Conservation (phyloP, 2,888 invertebrate genomes). For the Laothoe populi region DNA sequence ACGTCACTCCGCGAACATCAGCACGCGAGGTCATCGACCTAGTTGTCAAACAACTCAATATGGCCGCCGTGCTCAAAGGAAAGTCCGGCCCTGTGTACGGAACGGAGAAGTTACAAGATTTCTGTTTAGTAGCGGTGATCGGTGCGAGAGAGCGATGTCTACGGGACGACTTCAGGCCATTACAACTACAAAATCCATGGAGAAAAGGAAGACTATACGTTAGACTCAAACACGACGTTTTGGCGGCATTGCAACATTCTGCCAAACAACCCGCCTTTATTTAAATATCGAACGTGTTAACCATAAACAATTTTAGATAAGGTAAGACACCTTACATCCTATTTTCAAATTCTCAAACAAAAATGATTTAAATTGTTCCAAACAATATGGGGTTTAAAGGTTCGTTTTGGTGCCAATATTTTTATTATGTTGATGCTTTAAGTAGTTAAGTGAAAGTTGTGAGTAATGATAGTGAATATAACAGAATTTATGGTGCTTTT, state of each 20-base stretch:
- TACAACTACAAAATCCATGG: slow-evolving; percentile 98
- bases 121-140: slow-evolving; percentile 97
- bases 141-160: slow-evolving; percentile 97
- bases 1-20: slow-evolving; percentile 96
- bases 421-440: slow-evolving; percentile 76
- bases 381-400: not conserved
- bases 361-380: slow-evolving; percentile 2
- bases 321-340: slow-evolving; percentile 2
- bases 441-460: slow-evolving; percentile 76
- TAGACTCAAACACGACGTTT: slow-evolving; percentile 94
- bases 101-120: slow-evolving; percentile 92
- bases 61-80: slow-evolving; percentile 94
- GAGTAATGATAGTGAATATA: slow-evolving; percentile 68
- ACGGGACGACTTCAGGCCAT: slow-evolving; percentile 96
- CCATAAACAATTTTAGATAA: slow-evolving; percentile 23
- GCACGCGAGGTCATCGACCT: slow-evolving; percentile 97
- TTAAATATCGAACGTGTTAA: slow-evolving; percentile 51
- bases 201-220: slow-evolving; percentile 97
- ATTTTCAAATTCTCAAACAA: slow-evolving; percentile 2
- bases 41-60: slow-evolving; percentile 97
- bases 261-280: slow-evolving; percentile 91
- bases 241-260: slow-evolving; percentile 95
- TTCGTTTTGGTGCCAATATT: slow-evolving; percentile 69
- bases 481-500: slow-evolving; percentile 79
- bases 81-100: slow-evolving; percentile 94